A percentile compares a stretch with the other conserved stretches of the same genome.
Conservation (phyloP, 2,113 vertebrate genomes). For the Phylloscopus trochilus region DNA sequence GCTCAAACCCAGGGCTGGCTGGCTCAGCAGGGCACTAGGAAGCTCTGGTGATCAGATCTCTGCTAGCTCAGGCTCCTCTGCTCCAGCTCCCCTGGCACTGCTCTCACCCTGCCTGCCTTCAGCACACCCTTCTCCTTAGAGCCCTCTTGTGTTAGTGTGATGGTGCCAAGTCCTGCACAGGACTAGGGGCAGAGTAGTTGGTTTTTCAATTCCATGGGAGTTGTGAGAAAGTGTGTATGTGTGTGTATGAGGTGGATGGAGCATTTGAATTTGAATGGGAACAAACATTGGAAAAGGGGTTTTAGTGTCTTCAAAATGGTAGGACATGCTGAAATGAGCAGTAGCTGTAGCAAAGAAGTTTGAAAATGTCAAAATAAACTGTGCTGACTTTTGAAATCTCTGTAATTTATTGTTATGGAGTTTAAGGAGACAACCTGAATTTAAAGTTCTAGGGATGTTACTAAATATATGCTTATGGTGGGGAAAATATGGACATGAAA, state of each 20-base stretch:
- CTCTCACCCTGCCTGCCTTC: neutral
- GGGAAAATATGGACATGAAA: neutral
- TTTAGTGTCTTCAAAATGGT: neutral
- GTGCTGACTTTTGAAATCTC: neutral
- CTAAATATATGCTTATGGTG: neutral
- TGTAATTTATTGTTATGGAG: neutral
- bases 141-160: neutral
- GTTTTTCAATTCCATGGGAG: neutral
- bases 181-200: neutral
- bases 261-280: neutral
- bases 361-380: neutral
- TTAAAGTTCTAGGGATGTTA: neutral
- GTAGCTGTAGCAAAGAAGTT: neutral
- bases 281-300: neutral
- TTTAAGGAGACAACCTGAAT: neutral
- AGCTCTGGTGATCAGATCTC: neutral
- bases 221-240: neutral
- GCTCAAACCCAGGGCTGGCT: neutral
- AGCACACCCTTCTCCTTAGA: fast-evolving
- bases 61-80: neutral
- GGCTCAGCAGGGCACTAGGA: fast-evolving
- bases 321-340: neutral
- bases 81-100: neutral
- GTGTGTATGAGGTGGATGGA: neutral
- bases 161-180: neutral